These are phyloP conservation scores for Tringa solitaria DNA, from an alignment of 2,113 vertebrate species.

Conservation along the genomic window DNA sequence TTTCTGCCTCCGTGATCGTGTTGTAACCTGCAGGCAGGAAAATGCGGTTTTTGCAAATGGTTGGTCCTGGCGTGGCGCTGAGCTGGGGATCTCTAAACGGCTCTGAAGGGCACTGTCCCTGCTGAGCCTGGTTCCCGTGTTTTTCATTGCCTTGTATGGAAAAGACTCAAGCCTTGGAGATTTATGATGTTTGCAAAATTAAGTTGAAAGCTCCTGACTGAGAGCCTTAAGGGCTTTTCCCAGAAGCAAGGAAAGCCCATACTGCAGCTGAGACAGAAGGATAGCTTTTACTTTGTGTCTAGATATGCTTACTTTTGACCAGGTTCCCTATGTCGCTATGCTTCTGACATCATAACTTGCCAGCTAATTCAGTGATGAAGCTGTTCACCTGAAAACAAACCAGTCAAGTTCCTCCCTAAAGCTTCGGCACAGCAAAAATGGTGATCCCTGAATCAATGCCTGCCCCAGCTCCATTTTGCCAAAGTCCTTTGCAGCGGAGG, in stretches of 20 bases:
- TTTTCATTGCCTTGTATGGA: neutral
- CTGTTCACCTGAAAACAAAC: neutral
- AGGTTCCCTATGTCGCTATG: neutral
- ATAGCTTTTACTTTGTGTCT: neutral
- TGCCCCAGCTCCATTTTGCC: neutral
- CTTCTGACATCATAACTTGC: neutral
- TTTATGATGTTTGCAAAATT: neutral
- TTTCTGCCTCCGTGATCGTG: neutral
- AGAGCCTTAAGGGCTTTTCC: neutral
- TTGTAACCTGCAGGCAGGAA: neutral
- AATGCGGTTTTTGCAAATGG: neutral
- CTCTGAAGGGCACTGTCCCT: neutral
- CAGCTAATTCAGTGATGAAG: neutral
- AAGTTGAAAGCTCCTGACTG: neutral
- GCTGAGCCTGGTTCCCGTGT: neutral
- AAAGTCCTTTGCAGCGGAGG: accelerated
- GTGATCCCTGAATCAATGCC: neutral
- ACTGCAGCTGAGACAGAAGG: neutral
- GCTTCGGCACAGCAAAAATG: neutral
- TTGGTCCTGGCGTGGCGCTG: neutral
- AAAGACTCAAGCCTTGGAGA: neutral
- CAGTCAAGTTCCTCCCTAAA: neutral
- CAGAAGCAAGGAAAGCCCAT: neutral
- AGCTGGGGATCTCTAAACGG: neutral
- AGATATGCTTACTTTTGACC: neutral